A percentile compares a stretch with the other conserved stretches of the same genome.
These are phyloP conservation scores for Netelia virgata DNA, from an alignment of 2,888 invertebrate genomes.

Conservation along the genomic window DNA sequence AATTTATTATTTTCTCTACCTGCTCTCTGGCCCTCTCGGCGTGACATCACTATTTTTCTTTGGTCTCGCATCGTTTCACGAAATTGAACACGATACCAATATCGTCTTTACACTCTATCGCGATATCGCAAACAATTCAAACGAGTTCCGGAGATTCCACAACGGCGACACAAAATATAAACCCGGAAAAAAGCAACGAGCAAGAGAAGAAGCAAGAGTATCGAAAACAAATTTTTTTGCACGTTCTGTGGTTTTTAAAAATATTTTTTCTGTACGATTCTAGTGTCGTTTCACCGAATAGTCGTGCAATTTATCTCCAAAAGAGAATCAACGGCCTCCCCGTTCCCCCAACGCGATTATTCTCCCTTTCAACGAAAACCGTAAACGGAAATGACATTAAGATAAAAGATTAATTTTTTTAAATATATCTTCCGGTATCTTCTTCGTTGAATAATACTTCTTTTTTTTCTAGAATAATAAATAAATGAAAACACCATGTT, in stretches of 20 bases:
- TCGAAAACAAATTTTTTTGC: slow-evolving; percentile 26
- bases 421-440: too few species aligned
- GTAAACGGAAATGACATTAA: background rate
- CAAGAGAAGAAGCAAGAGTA: slow-evolving; percentile 29
- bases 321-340: background rate
- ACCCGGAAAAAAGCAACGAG: slow-evolving; percentile 22
- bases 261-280: slow-evolving; percentile 1
- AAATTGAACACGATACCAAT: slow-evolving; percentile 24
- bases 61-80: slow-evolving; percentile 11
- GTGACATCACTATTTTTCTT: slow-evolving; percentile 40
- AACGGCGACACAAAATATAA: slow-evolving; percentile 18
- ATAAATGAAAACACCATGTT: slow-evolving; percentile 17
- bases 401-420: background rate
- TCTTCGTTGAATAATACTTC: background rate
- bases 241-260: slow-evolving; percentile 26
- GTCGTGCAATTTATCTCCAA: background rate
- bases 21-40: slow-evolving; percentile 27
- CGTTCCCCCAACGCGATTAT: background rate
- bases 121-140: slow-evolving; percentile 9
- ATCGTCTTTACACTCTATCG: slow-evolving; percentile 31
- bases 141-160: background rate
- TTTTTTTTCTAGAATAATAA: background rate
- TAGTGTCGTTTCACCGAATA: slow-evolving; percentile 1
- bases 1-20: slow-evolving; percentile 17
- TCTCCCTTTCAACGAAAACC: background rate